Percentiles rank a stretch among this genome's conserved stretches.
Conservation (phyloP, 2,888 invertebrate species). For the Clitarchus hookeri region DNA sequence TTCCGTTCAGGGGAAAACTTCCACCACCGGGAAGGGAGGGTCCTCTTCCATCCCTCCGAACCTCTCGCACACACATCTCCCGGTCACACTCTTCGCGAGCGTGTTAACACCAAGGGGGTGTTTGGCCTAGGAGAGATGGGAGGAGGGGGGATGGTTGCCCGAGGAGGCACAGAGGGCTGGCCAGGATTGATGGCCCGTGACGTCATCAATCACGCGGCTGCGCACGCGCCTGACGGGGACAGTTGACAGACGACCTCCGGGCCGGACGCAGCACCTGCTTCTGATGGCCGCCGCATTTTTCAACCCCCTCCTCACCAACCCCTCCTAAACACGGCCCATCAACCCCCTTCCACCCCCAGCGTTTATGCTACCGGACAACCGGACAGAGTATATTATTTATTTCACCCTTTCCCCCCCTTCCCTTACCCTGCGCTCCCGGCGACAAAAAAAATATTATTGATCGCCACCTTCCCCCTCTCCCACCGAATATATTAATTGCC, state of each 20-base stretch:
- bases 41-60: not conserved
- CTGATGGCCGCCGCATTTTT: conserved; percentile 27
- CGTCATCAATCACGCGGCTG: conserved; percentile 36
- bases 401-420: not conserved
- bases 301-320: not conserved
- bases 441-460: conserved; percentile 14
- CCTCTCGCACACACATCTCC: not conserved
- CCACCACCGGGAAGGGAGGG: too few relatives aligned
- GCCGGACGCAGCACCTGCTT: conserved; percentile 28
- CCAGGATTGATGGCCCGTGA: conserved; percentile 37
- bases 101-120: not conserved
- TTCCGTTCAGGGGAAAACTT: not conserved
- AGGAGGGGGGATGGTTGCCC: not conserved
- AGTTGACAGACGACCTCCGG: conserved; percentile 33
- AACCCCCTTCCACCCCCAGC: not conserved
- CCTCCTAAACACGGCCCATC: too few relatives aligned
- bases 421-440: not conserved
- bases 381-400: conserved; percentile 14
- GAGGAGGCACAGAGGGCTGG: conserved; percentile 16
- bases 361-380: not conserved
- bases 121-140: not conserved
- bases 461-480: not conserved
- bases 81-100: not conserved
- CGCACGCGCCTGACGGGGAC: conserved; percentile 28
- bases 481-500: not conserved